Conservation (phyloP, 2,888 invertebrate genomes). For the Ormyrus labotus region DNA sequence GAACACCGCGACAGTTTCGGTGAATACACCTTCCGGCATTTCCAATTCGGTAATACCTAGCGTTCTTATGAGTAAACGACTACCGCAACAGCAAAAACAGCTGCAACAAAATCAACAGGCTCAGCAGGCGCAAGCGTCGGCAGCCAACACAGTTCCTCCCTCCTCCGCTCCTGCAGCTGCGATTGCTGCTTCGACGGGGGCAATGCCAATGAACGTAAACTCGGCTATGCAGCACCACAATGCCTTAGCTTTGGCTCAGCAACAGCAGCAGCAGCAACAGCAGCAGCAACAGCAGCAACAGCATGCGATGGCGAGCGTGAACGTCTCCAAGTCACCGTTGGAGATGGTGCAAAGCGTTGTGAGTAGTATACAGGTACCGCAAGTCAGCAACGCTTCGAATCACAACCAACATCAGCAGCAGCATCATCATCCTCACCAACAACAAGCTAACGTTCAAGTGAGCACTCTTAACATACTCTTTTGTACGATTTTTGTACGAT, state of each 20-base stretch:
- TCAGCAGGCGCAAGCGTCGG: constrained; percentile 67
- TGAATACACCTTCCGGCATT: constrained; percentile 78
- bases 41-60: constrained; percentile 73
- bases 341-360: constrained; percentile 89
- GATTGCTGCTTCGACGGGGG: constrained; percentile 75
- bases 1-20: constrained; percentile 86
- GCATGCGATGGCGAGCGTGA: constrained; percentile 69
- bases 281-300: constrained; percentile 69
- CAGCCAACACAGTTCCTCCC: constrained; percentile 47
- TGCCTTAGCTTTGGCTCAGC: constrained; percentile 52
- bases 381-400: constrained; percentile 66
- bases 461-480: not conserved
- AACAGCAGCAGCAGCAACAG: constrained; percentile 61
- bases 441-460: constrained; percentile 60
- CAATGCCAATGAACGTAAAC: constrained; percentile 66
- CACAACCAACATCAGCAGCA: constrained; percentile 64
- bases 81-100: constrained; percentile 76
- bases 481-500: not conserved
- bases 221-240: constrained; percentile 51
- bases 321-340: constrained; percentile 80
- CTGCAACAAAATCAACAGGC: constrained; percentile 77
- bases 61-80: constrained; percentile 71
- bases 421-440: constrained; percentile 64
- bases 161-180: constrained; percentile 43
- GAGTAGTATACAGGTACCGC: constrained; percentile 82